Evolutionary conservation across 2,113 vertebrate species (phyloP), one percentile per base, ranked within the genome.

Genomic region (Marmota flaviventris): DNA sequence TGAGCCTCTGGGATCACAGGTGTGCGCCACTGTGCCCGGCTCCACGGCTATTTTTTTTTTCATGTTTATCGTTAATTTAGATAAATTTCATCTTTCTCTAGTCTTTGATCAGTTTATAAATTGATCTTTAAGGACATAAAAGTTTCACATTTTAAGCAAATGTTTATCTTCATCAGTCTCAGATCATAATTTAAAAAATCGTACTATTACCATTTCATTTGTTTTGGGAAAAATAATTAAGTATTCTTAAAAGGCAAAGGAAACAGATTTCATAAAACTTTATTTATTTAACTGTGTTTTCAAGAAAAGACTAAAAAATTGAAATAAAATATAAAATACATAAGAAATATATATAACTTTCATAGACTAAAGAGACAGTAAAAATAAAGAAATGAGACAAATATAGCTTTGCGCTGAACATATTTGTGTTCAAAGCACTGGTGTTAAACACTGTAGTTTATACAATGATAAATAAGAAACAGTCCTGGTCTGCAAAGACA

Each of bases 131-230:
- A 90, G 45, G 82, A 83, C 67, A 88, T 79, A 75, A 69, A 11
- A 20, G 10, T 22, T 58, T 79, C 78, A 25, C 58, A 29, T 3
- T 92, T 56, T 96, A 91, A 73, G 67, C 0, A 97, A 95, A 75
- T 78, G 48, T 95, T 89, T 78, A 14, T 39, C 78, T 16, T 97
- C 25, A 70, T 34, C 70, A 86, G 88, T 84, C 39, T 42, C 1
- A 27, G 63, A 72, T 78, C 37, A 96, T 34, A 91, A 88, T 96
- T 97, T 97, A 78, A 82, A 98, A 98, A 96, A 96, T 91, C 24
- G 76, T 97, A 61, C 18, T 88, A 61, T 86, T 63, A 96, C 65
- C 45, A 94, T 91, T 94, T 95, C 95, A 81, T 61, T 92, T 95
- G 86, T 81, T 90, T 88, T 72, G 84, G 78, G 14, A 81, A 48